Percentiles rank a stretch among this genome's conserved stretches.
These are phyloP conservation scores for Mantis religiosa DNA, from an alignment of 2,888 invertebrate species.

Conservation along the genomic window DNA sequence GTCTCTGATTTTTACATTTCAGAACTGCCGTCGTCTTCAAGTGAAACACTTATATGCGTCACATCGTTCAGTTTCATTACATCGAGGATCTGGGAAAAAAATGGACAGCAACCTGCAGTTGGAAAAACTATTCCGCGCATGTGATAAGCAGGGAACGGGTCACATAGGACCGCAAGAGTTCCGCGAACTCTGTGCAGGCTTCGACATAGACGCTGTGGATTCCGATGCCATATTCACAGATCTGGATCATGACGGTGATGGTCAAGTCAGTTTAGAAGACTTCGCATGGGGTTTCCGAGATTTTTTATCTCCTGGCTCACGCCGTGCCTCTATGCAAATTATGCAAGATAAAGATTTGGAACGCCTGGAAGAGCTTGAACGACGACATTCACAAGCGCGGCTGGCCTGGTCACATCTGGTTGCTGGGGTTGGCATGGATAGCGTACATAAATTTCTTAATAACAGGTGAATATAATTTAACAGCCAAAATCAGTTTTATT, in stretches of 20 bases:
- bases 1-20: too few species aligned
- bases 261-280: slow-evolving; percentile 49
- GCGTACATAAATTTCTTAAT: slow-evolving; percentile 37
- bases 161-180: slow-evolving; percentile 48
- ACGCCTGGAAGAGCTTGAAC: slow-evolving; percentile 32
- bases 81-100: neutral
- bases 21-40: too few species aligned
- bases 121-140: slow-evolving; percentile 45
- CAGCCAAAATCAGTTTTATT: too few species aligned
- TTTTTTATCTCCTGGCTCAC: slow-evolving; percentile 38
- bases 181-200: slow-evolving; percentile 46
- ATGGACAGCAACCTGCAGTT: slow-evolving; percentile 31
- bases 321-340: slow-evolving; percentile 35
- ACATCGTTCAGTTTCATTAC: too few species aligned
- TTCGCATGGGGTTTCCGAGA: slow-evolving; percentile 49
- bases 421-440: slow-evolving; percentile 38
- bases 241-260: slow-evolving; percentile 51
- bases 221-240: slow-evolving; percentile 48
- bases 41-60: too few species aligned
- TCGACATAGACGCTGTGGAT: slow-evolving; percentile 43
- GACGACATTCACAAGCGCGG: slow-evolving; percentile 37
- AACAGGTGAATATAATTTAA: slow-evolving; percentile 31
- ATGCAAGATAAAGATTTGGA: slow-evolving; percentile 10
- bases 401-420: slow-evolving; percentile 40
- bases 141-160: slow-evolving; percentile 45